These are phyloP conservation scores for Prionchulus punctatus DNA, from an alignment of 2,888 invertebrate species.

Conservation along the genomic window DNA sequence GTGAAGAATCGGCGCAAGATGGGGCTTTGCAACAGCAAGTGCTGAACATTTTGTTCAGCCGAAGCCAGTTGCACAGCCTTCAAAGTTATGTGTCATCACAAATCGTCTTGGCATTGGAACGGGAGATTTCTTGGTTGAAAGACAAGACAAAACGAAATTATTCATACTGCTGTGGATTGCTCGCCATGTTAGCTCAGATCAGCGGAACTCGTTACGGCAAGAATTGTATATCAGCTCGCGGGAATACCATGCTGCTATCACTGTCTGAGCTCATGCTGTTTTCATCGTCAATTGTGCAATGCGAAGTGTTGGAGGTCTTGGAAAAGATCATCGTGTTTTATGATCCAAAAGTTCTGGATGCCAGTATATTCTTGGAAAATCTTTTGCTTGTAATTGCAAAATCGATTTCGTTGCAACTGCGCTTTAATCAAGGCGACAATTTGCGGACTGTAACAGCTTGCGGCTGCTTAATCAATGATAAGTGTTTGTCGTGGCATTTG, in stretches of 20 bases:
- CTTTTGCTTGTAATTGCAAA: conserved; percentile 24
- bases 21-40: conserved; percentile 21
- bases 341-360: not conserved
- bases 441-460: conserved; percentile 18
- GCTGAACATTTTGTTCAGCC: conserved; percentile 25
- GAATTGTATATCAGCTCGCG: conserved; percentile 5
- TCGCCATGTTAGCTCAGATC: conserved; percentile 23
- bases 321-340: conserved; percentile 13
- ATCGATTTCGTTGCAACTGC: conserved; percentile 25
- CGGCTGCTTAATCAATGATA: conserved; percentile 6
- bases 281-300: conserved; percentile 24
- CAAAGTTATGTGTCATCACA: conserved; percentile 28
- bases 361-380: conserved; percentile 17
- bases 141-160: conserved; percentile 22
- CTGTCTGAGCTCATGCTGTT: conserved; percentile 26
- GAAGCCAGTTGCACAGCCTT: conserved; percentile 27
- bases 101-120: conserved; percentile 23
- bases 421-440: conserved; percentile 19
- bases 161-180: conserved; percentile 26
- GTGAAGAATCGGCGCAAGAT: conserved; percentile 21
- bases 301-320: conserved; percentile 24
- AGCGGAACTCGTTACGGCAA: conserved; percentile 29
- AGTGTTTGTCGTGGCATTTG: conserved; percentile 17
- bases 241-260: conserved; percentile 18
- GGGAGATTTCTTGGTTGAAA: conserved; percentile 1